These are phyloP conservation scores for Chaetorhynchus papuensis DNA, from an alignment of 2,113 vertebrate genomes.

Conservation along the genomic window DNA sequence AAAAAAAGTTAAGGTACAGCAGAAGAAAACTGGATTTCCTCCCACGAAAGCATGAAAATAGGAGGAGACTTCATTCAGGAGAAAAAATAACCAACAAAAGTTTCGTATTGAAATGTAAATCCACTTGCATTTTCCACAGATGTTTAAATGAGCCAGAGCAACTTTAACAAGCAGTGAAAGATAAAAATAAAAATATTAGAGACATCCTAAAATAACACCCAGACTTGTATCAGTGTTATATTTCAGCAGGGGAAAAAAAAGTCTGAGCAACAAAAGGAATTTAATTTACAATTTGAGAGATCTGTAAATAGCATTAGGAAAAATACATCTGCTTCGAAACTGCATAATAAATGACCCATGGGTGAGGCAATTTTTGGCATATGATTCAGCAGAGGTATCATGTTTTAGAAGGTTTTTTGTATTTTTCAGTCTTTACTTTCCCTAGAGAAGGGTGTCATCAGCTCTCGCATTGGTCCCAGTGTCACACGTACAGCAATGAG, in stretches of 20 bases:
- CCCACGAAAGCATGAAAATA: background rate
- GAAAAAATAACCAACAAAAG: background rate
- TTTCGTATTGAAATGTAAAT: conserved; percentile 3
- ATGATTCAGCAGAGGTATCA: background rate
- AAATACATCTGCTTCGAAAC: background rate
- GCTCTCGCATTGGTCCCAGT: background rate
- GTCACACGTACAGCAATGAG: background rate
- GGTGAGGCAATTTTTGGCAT: background rate
- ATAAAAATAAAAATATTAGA: conserved; percentile 27
- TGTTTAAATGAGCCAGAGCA: background rate
- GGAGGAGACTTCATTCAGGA: background rate
- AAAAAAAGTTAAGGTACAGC: background rate
- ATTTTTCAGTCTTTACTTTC: background rate
- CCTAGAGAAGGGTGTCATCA: background rate
- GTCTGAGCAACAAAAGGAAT: background rate
- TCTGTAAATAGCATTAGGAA: background rate
- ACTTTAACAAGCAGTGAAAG: background rate
- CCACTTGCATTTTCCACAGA: background rate
- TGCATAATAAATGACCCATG: background rate
- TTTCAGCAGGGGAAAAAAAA: background rate
- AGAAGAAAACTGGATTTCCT: background rate
- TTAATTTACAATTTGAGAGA: background rate
- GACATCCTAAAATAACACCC: conserved; percentile 15
- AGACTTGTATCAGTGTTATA: background rate
- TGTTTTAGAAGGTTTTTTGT: background rate